Conservation (phyloP, 2,797 vertebrate genomes). For the Tamandua tetradactyla region DNA sequence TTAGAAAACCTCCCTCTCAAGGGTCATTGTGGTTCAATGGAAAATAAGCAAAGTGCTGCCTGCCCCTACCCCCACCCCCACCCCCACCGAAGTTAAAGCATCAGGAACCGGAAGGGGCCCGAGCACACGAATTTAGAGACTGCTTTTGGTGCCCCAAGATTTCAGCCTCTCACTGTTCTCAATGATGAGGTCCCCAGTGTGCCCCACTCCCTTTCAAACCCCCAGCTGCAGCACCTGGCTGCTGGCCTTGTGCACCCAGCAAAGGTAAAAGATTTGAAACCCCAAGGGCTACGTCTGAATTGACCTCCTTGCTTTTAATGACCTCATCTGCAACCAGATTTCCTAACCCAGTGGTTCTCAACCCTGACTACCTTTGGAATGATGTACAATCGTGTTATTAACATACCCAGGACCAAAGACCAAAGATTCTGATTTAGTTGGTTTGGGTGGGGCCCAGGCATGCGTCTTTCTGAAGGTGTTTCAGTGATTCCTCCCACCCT, state of each 20-base stretch:
- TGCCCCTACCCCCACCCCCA: no score
- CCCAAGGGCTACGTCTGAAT: neutral
- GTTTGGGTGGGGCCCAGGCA: neutral
- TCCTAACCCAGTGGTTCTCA: neutral
- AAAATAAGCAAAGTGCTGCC: neutral
- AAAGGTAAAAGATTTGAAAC: neutral
- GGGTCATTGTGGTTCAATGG: neutral
- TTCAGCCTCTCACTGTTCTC: neutral
- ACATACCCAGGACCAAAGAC: neutral
- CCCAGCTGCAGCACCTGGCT: neutral
- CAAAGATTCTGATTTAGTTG: neutral
- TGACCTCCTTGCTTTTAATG: neutral
- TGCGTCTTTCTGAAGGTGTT: neutral
- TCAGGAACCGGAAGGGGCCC: neutral
- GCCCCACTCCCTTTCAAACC: neutral
- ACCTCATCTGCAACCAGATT: neutral
- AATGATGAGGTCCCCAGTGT: neutral
- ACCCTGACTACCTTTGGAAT: neutral
- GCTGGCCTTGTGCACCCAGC: neutral
- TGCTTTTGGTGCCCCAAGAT: neutral
- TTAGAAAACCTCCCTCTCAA: neutral
- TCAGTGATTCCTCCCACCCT: neutral
- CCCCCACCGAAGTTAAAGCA: neutral
- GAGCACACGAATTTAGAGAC: neutral
- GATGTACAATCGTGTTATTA: neutral